These are phyloP conservation scores for Melieria omissa DNA, from an alignment of 2,888 invertebrate genomes.

Conservation along the genomic window DNA sequence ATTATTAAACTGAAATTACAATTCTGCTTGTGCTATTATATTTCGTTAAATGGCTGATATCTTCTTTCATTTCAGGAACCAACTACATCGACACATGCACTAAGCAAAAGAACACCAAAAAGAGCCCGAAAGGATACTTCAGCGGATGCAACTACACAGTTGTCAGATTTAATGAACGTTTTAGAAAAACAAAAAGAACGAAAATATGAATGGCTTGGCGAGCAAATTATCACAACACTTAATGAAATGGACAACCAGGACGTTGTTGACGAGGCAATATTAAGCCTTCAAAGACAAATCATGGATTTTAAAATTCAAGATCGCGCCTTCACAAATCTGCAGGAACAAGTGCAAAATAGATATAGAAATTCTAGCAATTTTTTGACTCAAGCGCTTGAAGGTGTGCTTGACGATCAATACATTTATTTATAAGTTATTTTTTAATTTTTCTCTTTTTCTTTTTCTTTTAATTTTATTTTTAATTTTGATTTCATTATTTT, in stretches of 20 bases:
- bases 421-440: neutral
- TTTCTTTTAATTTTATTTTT: neutral
- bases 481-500: neutral
- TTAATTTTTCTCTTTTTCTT: neutral
- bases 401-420: neutral
- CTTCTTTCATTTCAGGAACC: neutral
- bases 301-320: slow-evolving; percentile 4
- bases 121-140: neutral
- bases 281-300: neutral
- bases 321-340: neutral
- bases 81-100: neutral
- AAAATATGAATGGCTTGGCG: neutral
- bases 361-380: neutral
- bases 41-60: neutral
- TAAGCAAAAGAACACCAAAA: neutral
- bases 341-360: neutral
- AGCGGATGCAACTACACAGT: neutral
- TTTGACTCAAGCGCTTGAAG: neutral
- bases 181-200: neutral
- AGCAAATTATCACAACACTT: slow-evolving; percentile 1
- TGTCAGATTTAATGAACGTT: neutral
- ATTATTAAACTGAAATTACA: neutral
- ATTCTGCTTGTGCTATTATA: neutral
- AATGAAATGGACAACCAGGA: neutral
- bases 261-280: slow-evolving; percentile 3